phyloP scores from a whole-genome alignment of 2,797 vertebrate genomes.

The Sebastes melanostomus region DNA sequence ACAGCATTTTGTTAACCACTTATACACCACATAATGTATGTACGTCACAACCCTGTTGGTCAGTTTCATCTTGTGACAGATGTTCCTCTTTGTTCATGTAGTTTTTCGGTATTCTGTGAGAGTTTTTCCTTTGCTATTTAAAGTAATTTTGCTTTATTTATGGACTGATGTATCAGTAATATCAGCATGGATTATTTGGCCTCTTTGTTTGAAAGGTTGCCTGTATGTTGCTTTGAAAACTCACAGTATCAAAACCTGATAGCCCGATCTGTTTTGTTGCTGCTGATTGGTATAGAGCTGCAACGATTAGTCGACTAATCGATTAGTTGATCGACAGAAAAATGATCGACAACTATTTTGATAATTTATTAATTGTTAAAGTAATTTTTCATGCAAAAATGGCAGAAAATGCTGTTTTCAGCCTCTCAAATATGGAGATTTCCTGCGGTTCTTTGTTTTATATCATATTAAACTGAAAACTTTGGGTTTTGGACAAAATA shows the following conservation, averaged over 20 bases:
- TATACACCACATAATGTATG: background rate
- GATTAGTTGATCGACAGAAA: too few species aligned
- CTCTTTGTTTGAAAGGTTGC: background rate
- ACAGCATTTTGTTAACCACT: background rate
- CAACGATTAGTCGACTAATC: too few species aligned
- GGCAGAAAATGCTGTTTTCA: rapidly evolving
- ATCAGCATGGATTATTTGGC: background rate
- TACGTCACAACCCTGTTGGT: background rate
- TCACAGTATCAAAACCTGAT: background rate
- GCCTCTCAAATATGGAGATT: too few species aligned
- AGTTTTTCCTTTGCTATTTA: background rate
- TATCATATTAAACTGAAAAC: too few species aligned
- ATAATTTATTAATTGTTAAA: too few species aligned
- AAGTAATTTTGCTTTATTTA: background rate
- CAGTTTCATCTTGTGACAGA: conserved; percentile 17
- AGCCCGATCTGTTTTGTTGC: background rate
- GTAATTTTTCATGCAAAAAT: too few species aligned
- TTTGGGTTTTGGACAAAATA: too few species aligned
- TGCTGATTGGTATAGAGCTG: background rate
- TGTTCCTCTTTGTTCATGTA: conserved; percentile 11
- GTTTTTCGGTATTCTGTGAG: background rate
- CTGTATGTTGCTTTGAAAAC: background rate
- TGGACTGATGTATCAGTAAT: background rate
- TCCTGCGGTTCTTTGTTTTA: too few species aligned
- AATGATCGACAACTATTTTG: too few species aligned